These are phyloP conservation scores for Lordiphosa stackelbergi DNA, from an alignment of 1,140 invertebrate species.

Conservation along the genomic window DNA sequence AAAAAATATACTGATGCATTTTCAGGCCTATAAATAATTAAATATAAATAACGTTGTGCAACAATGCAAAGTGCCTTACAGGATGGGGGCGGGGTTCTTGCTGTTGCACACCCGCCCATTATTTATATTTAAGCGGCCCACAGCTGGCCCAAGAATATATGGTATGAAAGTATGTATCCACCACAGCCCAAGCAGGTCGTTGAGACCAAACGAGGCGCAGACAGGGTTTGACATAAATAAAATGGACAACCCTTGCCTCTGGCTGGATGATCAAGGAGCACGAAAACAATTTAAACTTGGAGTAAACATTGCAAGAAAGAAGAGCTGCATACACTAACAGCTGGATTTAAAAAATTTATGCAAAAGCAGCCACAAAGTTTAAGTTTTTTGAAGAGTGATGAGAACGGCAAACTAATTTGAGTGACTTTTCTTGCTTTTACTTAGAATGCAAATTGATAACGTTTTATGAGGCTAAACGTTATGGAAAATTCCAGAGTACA, in stretches of 20 bases:
- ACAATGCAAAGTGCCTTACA: constrained; percentile 15
- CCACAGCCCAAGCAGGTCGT: constrained; percentile 10
- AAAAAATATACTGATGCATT: constrained; percentile 2
- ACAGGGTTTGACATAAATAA: constrained; percentile 69
- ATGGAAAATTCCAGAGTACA: too few species aligned
- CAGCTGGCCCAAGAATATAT: constrained; percentile 32
- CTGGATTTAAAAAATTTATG: too few species aligned
- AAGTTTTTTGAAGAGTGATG: too few species aligned
- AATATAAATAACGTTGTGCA: constrained; percentile 40
- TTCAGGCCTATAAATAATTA: constrained; percentile 65
- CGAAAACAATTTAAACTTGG: constrained; percentile 54
- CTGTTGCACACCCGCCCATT: constrained; percentile 42
- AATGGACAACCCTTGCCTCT: constrained; percentile 30
- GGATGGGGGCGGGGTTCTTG: constrained; percentile 43
- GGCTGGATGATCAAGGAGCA: constrained; percentile 45
- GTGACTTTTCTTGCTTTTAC: too few species aligned
- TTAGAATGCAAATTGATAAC: too few species aligned
- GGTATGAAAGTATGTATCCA: constrained; percentile 2
- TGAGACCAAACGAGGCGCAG: constrained; percentile 24
- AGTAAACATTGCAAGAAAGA: neutral
- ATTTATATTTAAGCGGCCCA: constrained; percentile 61
- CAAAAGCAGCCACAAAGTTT: too few species aligned
- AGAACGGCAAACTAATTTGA: too few species aligned
- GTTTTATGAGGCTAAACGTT: too few species aligned
- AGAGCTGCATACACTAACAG: constrained; percentile 3